Percentiles rank a stretch among this genome's conserved stretches.
phyloP scores from a whole-genome alignment of 2,797 vertebrate genomes.

The Oryzias sinensis region DNA sequence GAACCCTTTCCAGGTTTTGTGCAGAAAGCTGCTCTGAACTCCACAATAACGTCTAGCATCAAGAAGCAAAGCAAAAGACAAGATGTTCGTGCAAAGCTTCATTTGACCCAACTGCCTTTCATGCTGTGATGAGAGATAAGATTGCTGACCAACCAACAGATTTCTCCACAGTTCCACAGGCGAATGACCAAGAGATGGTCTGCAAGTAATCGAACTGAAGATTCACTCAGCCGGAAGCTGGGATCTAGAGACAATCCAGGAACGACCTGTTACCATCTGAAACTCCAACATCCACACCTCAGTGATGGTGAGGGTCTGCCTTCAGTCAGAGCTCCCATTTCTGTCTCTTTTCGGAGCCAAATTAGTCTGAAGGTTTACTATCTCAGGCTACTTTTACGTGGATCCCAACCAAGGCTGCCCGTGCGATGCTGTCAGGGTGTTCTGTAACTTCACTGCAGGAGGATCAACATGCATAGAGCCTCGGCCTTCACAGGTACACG shows the following conservation, averaged over 20 bases:
- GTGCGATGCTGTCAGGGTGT: slow-evolving; percentile 74
- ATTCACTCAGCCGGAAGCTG: slow-evolving; percentile 40
- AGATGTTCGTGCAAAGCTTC: slow-evolving; percentile 66
- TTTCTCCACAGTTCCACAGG: slow-evolving; percentile 25
- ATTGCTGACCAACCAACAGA: not conserved
- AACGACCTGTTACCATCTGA: slow-evolving; percentile 75
- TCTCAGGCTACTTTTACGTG: slow-evolving; percentile 78
- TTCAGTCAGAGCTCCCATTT: not conserved
- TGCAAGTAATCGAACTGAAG: slow-evolving; percentile 40
- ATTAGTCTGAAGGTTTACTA: not conserved
- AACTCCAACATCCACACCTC: slow-evolving; percentile 65
- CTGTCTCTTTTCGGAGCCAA: not conserved
- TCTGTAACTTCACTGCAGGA: slow-evolving; percentile 81
- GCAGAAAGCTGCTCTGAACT: not conserved
- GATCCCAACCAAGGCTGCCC: slow-evolving; percentile 81
- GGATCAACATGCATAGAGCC: slow-evolving; percentile 77
- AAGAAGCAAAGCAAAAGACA: slow-evolving; percentile 22
- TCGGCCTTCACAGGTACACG: slow-evolving; percentile 60
- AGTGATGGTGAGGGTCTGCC: slow-evolving; percentile 62
- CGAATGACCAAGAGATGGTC: slow-evolving; percentile 20
- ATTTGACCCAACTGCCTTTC: not conserved
- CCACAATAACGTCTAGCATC: not conserved
- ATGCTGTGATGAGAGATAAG: too few relatives aligned
- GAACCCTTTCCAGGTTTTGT: not conserved
- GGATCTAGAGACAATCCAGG: slow-evolving; percentile 74